Percentiles rank a stretch among this genome's conserved stretches.
Evolutionary conservation across 2,888 invertebrate species (phyloP).

Genomic region (Drosophila barbarae): DNA sequence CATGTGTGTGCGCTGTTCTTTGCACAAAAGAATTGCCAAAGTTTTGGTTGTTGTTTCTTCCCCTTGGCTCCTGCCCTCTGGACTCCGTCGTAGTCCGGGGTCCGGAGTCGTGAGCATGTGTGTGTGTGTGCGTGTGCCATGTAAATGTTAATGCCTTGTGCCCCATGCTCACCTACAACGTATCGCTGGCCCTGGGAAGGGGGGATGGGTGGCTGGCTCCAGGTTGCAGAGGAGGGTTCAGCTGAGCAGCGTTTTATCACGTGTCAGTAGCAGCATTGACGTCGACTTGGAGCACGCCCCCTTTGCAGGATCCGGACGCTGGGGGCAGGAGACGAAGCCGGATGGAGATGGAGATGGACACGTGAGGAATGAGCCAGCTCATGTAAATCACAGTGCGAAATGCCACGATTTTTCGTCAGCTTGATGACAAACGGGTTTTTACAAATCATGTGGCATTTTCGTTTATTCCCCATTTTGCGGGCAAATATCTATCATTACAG

Average conservation of each 20-base stretch:
- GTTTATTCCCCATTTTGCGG: slow-evolving; percentile 5
- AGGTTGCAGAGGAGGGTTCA: slow-evolving; percentile 27
- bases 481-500: slow-evolving; percentile 3
- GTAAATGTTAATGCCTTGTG: slow-evolving; percentile 71
- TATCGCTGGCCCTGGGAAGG: slow-evolving; percentile 22
- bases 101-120: slow-evolving; percentile 31
- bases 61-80: slow-evolving; percentile 9
- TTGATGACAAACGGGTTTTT: slow-evolving; percentile 41
- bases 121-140: slow-evolving; percentile 59
- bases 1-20: slow-evolving; percentile 15
- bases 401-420: slow-evolving; percentile 40
- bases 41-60: slow-evolving; percentile 65
- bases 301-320: slow-evolving; percentile 13
- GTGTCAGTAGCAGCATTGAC: slow-evolving; percentile 70
- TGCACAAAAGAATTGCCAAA: slow-evolving; percentile 69
- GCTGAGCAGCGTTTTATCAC: slow-evolving; percentile 69
- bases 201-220: slow-evolving; percentile 17
- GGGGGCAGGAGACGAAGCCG: neutral
- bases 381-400: slow-evolving; percentile 46
- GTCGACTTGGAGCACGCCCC: slow-evolving; percentile 49
- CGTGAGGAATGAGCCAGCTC: slow-evolving; percentile 47
- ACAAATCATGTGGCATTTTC: slow-evolving; percentile 34
- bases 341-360: slow-evolving; percentile 41
- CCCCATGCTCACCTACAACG: slow-evolving; percentile 65
- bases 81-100: slow-evolving; percentile 30